Evolutionary conservation across 53 echinoderm and acorn worm genomes (phyloP).

Genomic region (Mesocentrotus franciscanus): DNA sequence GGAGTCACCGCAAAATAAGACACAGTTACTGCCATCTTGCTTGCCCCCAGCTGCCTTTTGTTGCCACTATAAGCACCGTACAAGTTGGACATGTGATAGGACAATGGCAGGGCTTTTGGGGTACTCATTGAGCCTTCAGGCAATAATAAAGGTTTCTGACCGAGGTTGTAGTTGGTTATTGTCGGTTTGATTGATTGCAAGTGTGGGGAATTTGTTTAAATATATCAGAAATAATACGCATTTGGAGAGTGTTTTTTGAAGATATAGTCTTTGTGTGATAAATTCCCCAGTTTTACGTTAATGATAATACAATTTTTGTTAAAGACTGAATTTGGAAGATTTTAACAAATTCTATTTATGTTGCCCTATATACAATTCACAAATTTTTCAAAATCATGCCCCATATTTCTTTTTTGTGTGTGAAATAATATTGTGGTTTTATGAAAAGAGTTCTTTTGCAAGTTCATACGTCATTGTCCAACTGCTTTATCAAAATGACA

Average conservation of each 20-base stretch:
- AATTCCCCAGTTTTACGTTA: background rate
- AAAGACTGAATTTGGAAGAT: too few species aligned
- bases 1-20: background rate
- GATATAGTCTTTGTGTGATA: background rate
- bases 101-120: background rate
- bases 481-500: too few species aligned
- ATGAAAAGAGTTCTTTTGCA: background rate
- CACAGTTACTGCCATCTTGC: background rate
- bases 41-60: background rate
- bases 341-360: background rate
- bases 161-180: background rate
- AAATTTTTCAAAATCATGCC: background rate
- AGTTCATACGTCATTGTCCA: too few species aligned
- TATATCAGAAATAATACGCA: background rate
- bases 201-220: conserved; percentile 26
- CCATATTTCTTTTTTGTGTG: background rate
- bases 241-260: background rate
- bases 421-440: background rate
- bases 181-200: background rate
- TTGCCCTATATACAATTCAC: background rate
- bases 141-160: background rate
- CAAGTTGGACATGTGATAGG: background rate
- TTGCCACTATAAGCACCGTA: background rate
- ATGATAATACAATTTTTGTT: too few species aligned
- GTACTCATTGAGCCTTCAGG: background rate